These are phyloP conservation scores for Actinopyga echinites DNA, from an alignment of 53 echinoderm and acorn worm species.

Conservation along the genomic window DNA sequence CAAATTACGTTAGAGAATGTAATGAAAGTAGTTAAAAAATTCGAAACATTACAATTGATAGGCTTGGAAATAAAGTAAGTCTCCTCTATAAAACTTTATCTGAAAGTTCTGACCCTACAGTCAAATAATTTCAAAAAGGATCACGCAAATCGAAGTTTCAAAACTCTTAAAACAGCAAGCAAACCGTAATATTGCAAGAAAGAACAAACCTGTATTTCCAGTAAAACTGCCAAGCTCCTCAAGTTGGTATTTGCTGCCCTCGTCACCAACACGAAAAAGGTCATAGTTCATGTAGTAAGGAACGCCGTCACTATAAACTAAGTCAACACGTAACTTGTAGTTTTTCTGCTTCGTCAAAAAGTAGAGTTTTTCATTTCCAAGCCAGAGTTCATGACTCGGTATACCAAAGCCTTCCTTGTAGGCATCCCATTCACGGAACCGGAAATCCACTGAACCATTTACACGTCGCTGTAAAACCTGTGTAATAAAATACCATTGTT, in stretches of 20 bases:
- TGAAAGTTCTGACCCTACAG: too few relatives aligned
- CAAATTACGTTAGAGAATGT: too few relatives aligned
- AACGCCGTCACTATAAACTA: background rate
- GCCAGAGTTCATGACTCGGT: background rate
- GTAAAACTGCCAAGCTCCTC: background rate
- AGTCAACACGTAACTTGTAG: background rate
- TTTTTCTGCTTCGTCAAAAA: background rate
- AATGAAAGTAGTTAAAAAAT: too few relatives aligned
- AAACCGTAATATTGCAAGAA: too few relatives aligned
- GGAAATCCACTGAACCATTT: background rate
- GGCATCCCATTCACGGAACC: background rate
- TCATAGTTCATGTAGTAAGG: background rate
- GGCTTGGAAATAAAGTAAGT: too few relatives aligned
- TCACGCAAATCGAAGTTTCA: too few relatives aligned
- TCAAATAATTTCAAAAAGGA: too few relatives aligned
- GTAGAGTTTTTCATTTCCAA: conserved; percentile 12
- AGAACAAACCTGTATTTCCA: conserved; percentile 8
- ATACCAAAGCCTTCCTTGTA: conserved; percentile 22
- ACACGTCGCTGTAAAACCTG: conserved; percentile 16
- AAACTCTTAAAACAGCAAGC: too few relatives aligned
- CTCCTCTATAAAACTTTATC: too few relatives aligned
- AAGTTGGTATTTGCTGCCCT: background rate
- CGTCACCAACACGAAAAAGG: background rate
- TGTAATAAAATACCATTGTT: background rate
- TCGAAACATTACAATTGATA: too few relatives aligned